These are phyloP conservation scores for Balearica regulorum DNA, from an alignment of 2,797 vertebrate species.

Conservation along the genomic window DNA sequence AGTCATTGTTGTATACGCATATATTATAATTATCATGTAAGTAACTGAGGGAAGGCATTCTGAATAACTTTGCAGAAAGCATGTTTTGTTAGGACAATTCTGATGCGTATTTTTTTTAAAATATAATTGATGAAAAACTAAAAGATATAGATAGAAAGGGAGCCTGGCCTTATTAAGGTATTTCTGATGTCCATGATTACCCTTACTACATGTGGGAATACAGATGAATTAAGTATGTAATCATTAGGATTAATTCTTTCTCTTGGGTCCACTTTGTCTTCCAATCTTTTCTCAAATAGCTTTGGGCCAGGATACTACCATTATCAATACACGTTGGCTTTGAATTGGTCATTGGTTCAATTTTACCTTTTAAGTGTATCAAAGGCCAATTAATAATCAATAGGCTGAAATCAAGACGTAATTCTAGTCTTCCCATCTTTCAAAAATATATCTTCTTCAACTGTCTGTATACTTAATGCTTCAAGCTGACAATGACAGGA, in stretches of 20 bases:
- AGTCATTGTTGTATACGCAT: background rate
- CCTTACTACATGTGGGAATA: background rate
- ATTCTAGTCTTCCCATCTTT: background rate
- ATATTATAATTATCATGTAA: background rate
- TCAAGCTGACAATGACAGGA: background rate
- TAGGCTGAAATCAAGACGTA: background rate
- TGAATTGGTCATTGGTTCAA: background rate
- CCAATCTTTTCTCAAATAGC: background rate
- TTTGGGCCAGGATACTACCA: background rate
- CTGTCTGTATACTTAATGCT: background rate
- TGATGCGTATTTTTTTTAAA: background rate
- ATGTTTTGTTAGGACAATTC: background rate
- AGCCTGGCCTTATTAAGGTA: background rate
- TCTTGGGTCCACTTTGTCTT: background rate
- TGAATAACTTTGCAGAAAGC: background rate
- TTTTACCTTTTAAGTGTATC: background rate
- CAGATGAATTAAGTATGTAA: background rate
- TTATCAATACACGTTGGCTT: background rate
- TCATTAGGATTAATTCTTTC: background rate
- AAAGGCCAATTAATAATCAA: background rate
- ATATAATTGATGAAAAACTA: background rate
- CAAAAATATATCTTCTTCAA: background rate
- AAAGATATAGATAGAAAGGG: background rate
- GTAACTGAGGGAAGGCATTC: background rate
- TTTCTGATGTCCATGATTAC: background rate